Evolutionary conservation across 37 sponge, comb jelly and placozoan genomes (phyloP).

Genomic region (Beroe forskalii): DNA sequence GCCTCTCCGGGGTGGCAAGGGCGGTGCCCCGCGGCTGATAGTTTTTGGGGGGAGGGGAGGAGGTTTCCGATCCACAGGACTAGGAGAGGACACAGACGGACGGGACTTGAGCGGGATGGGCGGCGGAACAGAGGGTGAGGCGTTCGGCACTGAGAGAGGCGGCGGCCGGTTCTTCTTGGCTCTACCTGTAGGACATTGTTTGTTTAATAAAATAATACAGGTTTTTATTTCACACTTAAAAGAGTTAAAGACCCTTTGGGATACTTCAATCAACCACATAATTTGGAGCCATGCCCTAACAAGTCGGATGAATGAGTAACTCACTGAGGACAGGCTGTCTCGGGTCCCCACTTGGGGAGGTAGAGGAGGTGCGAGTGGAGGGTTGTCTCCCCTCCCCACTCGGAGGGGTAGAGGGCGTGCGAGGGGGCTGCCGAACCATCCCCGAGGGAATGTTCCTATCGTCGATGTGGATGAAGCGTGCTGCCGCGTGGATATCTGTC

Average conservation of each 20-base stretch:
- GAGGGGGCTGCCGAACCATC: slow-evolving; percentile 6
- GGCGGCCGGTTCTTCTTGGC: slow-evolving; percentile 52
- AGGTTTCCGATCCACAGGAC: background rate
- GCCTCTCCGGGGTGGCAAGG: background rate
- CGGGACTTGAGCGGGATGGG: slow-evolving; percentile 14
- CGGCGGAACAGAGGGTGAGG: background rate
- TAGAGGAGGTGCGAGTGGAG: too few relatives aligned
- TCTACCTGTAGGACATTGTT: background rate
- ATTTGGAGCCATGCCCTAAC: too few relatives aligned
- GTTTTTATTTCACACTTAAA: background rate
- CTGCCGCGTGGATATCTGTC: slow-evolving; percentile 19
- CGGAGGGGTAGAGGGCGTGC: background rate
- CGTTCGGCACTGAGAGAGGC: slow-evolving; percentile 1
- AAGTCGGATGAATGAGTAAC: too few relatives aligned
- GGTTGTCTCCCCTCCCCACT: too few relatives aligned
- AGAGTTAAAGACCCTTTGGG: background rate
- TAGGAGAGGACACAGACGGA: background rate
- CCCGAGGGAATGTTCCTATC: background rate
- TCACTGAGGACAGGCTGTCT: too few relatives aligned
- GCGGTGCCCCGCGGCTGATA: background rate
- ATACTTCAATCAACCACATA: background rate
- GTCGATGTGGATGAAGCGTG: background rate
- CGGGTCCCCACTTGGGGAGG: too few relatives aligned
- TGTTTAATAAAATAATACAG: background rate
- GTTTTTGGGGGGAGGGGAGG: slow-evolving; percentile 48